Evolutionary conservation across 2,113 vertebrate species (phyloP), one percentile per base, ranked within the genome.

Genomic region (Uria lomvia): DNA sequence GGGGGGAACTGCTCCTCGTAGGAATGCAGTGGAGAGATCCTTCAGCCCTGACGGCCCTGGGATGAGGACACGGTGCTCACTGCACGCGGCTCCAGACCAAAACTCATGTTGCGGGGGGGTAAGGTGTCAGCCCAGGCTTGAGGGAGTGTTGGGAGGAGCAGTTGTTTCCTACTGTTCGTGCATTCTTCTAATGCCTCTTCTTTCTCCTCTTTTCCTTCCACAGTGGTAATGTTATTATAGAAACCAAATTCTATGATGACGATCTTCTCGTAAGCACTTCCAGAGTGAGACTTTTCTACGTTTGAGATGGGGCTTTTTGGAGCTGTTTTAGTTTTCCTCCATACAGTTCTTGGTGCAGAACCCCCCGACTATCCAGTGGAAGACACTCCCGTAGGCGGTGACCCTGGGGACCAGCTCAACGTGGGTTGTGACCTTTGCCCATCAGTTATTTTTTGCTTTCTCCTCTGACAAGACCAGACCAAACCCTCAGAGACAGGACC

Each of bases 251-350:
- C 98, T 99, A 98, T 85, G 99, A 99, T 27, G 99, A 99, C 15
- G 99, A 99, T 52, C 99, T 99, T 96, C 99, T 99, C 3, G 99
- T 99, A 98, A 99, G 99, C 98, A 99, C 99, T 91, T 99, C 99
- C 94, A 99, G 98, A 97, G 99, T 99, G 98, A 99, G 99, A 96
- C 99, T 99, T 97, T 99, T 99, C 98, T 99, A 99, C 95, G 98
- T 99, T 98, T 99, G 98, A 99, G 95, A 97, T 97, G 96, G 97
- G 89, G 90, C 92, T 92, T 89, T 93, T 93, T 88, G 97, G 96
- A 96, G 97, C 97, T 95, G 85, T 79, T 92, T 96, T 97, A 95
- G 97, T 97, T 97, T 95, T 94, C 96, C 96, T 97, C 94, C 90
- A 79, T 68, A 34, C 74, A 73, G 93, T 96, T 98, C 97, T 96